Percentiles rank a stretch among this genome's conserved stretches.
Evolutionary conservation across 2,797 vertebrate genomes (phyloP).

Genomic region (Syngnathus acus): DNA sequence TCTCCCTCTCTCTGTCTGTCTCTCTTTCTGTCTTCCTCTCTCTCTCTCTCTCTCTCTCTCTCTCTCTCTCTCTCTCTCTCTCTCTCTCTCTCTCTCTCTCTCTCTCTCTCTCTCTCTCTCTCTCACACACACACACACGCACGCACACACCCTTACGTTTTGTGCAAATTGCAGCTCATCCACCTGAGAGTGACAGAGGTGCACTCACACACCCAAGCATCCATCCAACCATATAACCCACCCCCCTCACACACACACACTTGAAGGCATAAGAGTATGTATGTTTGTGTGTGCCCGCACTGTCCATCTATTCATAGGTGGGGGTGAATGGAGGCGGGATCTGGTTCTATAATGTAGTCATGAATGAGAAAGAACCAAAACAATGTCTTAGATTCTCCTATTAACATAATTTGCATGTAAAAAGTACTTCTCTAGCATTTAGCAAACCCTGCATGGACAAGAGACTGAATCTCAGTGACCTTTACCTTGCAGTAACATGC

Average conservation of each 20-base stretch:
- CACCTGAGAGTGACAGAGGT: slow-evolving; percentile 13
- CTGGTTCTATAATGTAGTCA: neutral
- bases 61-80: neutral
- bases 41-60: neutral
- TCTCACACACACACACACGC: slow-evolving; percentile 20
- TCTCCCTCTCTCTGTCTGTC: slow-evolving; percentile 7
- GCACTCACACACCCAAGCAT: slow-evolving; percentile 1
- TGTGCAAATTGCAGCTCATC: slow-evolving; percentile 17
- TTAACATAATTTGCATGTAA: too few relatives aligned
- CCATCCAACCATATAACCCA: too few relatives aligned
- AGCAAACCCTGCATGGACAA: too few relatives aligned
- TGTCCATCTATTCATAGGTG: neutral
- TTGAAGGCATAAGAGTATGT: slow-evolving; percentile 10
- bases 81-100: neutral
- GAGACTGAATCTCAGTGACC: too few relatives aligned
- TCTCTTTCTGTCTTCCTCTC: neutral
- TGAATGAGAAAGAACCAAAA: neutral
- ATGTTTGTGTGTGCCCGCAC: slow-evolving; percentile 9
- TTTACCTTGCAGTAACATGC: too few relatives aligned
- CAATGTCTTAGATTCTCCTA: neutral
- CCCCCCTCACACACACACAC: neutral
- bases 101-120: neutral
- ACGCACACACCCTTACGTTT: slow-evolving; percentile 29
- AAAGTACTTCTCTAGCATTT: too few relatives aligned
- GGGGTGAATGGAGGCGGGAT: neutral